Evolutionary conservation across 1,140 invertebrate species (phyloP).

Genomic region (Bombus picipes): DNA sequence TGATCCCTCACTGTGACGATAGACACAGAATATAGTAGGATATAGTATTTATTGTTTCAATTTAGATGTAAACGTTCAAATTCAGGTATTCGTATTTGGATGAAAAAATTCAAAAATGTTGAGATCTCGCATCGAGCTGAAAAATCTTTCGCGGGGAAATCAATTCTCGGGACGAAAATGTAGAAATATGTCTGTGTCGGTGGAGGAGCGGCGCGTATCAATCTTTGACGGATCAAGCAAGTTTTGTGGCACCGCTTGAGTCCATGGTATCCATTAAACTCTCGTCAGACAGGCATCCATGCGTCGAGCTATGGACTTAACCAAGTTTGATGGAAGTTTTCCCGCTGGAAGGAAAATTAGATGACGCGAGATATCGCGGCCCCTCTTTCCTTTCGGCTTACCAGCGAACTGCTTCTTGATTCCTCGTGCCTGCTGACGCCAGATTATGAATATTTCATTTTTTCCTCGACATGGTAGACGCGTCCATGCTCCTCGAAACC

Average conservation of each 20-base stretch:
- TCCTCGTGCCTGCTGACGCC: constrained; percentile 22
- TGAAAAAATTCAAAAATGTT: too few species aligned
- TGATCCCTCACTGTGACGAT: too few species aligned
- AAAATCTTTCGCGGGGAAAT: neutral
- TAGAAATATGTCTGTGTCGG: constrained; percentile 5
- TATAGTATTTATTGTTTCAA: too few species aligned
- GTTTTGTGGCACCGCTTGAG: constrained; percentile 28
- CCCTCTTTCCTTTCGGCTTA: too few species aligned
- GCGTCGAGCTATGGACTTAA: constrained; percentile 41
- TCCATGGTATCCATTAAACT: constrained; percentile 67
- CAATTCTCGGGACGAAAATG: neutral
- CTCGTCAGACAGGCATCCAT: constrained; percentile 43
- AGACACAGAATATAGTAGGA: too few species aligned
- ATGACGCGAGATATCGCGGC: constrained; percentile 34
- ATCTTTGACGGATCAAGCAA: constrained; percentile 54
- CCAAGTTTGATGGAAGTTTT: constrained; percentile 61
- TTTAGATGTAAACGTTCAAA: too few species aligned
- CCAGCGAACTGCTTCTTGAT: neutral
- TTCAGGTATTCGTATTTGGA: too few species aligned
- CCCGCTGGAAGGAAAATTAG: constrained; percentile 52
- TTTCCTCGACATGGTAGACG: neutral
- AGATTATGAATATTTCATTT: constrained; percentile 54
- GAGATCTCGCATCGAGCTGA: too few species aligned
- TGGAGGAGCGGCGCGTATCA: constrained; percentile 41
- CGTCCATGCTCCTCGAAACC: too few species aligned